Conservation (phyloP, 2,888 invertebrate genomes). For the Tyria jacobaeae region DNA sequence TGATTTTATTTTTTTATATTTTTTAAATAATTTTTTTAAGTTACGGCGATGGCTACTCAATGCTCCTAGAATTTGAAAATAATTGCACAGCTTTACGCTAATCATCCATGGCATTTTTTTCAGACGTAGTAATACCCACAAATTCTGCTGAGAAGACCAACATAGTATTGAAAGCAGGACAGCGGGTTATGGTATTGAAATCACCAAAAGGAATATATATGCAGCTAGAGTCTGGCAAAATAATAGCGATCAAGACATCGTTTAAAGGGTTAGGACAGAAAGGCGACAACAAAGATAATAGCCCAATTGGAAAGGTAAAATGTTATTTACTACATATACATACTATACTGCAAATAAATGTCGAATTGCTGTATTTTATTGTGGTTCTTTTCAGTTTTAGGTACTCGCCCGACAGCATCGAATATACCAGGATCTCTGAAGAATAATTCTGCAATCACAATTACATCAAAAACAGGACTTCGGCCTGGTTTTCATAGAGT, state of each 20-base stretch:
- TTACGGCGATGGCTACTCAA: no score
- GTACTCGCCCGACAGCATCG: slow-evolving; percentile 67
- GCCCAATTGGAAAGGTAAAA: slow-evolving; percentile 75
- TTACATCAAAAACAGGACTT: slow-evolving; percentile 82
- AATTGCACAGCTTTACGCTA: no score
- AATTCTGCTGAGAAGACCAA: slow-evolving; percentile 96
- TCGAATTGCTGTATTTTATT: background rate
- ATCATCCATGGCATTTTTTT: no score
- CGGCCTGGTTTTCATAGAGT: slow-evolving; percentile 75
- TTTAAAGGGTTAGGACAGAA: slow-evolving; percentile 88
- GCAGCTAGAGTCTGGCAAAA: slow-evolving; percentile 97
- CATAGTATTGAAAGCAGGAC: slow-evolving; percentile 96
- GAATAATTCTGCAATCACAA: slow-evolving; percentile 87
- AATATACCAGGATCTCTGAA: slow-evolving; percentile 84
- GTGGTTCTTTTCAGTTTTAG: slow-evolving; percentile 64
- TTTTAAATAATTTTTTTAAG: no score
- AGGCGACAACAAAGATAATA: slow-evolving; percentile 70
- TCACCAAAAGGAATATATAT: slow-evolving; percentile 98
- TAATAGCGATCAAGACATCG: slow-evolving; percentile 95
- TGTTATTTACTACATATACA: background rate
- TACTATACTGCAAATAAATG: background rate
- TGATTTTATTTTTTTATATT: no score
- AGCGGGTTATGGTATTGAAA: slow-evolving; percentile 97
- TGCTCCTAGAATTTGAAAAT: no score
- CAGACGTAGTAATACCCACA: slow-evolving; percentile 96